Conservation (phyloP, 2,888 invertebrate species). For the Thymelicus acteon region DNA sequence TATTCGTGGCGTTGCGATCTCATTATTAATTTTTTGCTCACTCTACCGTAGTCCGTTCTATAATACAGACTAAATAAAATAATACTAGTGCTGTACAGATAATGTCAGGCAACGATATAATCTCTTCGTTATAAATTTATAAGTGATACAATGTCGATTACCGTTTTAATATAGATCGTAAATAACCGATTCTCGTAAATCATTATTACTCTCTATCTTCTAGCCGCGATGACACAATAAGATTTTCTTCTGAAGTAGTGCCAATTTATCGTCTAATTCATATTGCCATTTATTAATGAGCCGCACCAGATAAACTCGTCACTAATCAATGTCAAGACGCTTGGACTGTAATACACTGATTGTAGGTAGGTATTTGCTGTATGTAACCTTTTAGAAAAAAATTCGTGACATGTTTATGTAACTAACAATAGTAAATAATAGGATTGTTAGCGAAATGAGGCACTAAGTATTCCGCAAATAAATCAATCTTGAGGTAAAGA, state of each 20-base stretch:
- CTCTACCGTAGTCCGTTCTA: neutral
- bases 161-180: conserved; percentile 9
- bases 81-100: neutral
- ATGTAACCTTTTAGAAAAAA: neutral
- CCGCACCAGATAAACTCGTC: conserved; percentile 21
- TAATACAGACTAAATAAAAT: neutral
- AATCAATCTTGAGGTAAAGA: no score
- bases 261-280: conserved; percentile 28
- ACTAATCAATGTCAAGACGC: conserved; percentile 22
- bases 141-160: conserved; percentile 4
- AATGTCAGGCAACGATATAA: neutral
- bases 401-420: neutral
- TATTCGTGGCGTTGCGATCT: conserved; percentile 60
- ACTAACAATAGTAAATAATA: neutral
- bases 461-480: no score
- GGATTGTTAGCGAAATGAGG: no score
- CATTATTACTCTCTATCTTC: conserved; percentile 24
- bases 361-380: neutral
- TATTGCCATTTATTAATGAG: conserved; percentile 26
- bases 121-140: neutral
- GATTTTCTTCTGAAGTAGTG: conserved; percentile 27
- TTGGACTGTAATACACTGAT: neutral
- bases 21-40: conserved; percentile 59
- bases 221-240: conserved; percentile 7
- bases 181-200: conserved; percentile 16